Percentiles rank a stretch among this genome's conserved stretches.
phyloP scores from a whole-genome alignment of 1,140 invertebrate species.

The Drosophila repleta region DNA sequence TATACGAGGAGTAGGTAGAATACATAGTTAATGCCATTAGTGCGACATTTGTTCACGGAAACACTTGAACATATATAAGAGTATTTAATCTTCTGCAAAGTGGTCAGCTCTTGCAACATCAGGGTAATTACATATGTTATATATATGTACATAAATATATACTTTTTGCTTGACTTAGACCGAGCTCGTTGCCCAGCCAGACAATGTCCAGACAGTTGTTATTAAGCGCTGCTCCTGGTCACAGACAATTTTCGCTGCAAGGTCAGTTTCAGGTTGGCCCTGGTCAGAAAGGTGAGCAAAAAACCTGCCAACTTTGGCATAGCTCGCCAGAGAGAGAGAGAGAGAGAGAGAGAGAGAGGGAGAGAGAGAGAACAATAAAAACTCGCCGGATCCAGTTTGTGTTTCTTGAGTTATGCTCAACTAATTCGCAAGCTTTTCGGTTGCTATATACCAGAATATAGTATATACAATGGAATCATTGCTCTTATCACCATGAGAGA shows the following conservation, averaged over 20 bases:
- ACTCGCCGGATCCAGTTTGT: conserved; percentile 32
- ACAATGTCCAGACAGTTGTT: conserved; percentile 18
- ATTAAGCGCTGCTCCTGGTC: conserved; percentile 7
- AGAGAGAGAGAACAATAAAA: conserved; percentile 1
- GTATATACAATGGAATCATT: not conserved
- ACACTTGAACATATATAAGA: not conserved
- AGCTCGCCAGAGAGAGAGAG: not conserved
- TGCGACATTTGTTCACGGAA: no score
- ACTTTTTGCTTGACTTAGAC: not conserved
- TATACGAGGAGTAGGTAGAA: no score
- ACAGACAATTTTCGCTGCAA: conserved; percentile 18
- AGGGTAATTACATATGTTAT: not conserved
- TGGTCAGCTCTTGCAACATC: not conserved
- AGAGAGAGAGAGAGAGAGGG: conserved; percentile 2
- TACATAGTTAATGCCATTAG: no score
- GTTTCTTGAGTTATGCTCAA: not conserved
- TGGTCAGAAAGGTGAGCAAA: conserved; percentile 15
- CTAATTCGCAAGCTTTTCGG: not conserved
- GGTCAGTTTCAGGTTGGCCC: conserved; percentile 42
- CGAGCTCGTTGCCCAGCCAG: not conserved
- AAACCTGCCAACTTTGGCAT: conserved; percentile 45
- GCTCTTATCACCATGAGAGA: conserved; percentile 12
- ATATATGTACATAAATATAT: not conserved
- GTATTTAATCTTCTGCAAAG: not conserved
- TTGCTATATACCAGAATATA: conserved; percentile 16